Evolutionary conservation across 2,888 invertebrate genomes (phyloP).

Genomic region (Calameuta filiformis): DNA sequence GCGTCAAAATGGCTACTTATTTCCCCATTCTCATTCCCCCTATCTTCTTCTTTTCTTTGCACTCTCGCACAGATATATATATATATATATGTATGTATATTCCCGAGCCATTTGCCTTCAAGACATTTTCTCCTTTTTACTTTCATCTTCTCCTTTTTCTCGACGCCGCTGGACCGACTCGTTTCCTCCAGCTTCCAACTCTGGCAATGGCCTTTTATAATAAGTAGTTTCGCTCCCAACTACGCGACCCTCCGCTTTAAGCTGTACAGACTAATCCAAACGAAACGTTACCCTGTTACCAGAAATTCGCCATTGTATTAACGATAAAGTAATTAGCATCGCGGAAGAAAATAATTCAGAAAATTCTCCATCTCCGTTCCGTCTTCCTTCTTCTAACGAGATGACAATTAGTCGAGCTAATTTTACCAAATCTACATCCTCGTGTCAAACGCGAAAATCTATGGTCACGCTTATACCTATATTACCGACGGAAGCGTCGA

Average conservation of each 20-base stretch:
- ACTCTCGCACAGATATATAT: constrained; percentile 4
- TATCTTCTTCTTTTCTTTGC: constrained; percentile 15
- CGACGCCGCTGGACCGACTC: constrained; percentile 35
- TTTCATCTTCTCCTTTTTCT: constrained; percentile 16
- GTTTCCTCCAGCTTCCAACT: constrained; percentile 40
- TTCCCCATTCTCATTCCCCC: background rate
- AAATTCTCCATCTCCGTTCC: background rate
- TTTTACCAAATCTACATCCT: background rate
- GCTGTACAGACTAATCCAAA: constrained; percentile 31
- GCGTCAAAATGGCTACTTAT: background rate
- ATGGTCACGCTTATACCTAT: background rate
- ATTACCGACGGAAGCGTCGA: background rate
- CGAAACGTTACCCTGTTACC: constrained; percentile 35
- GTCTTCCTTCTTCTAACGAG: background rate
- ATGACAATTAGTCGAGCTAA: background rate
- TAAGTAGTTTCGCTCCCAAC: constrained; percentile 51
- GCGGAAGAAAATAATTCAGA: background rate
- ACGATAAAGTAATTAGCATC: background rate
- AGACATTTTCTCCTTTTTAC: constrained; percentile 19
- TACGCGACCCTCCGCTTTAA: constrained; percentile 13
- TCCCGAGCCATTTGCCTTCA: constrained; percentile 16
- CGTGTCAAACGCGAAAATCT: background rate
- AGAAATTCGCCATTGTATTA: background rate
- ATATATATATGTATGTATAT: background rate
- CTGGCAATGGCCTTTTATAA: constrained; percentile 54